These are phyloP conservation scores for Camponotus pennsylvanicus DNA, from an alignment of 1,140 invertebrate genomes.

Conservation along the genomic window DNA sequence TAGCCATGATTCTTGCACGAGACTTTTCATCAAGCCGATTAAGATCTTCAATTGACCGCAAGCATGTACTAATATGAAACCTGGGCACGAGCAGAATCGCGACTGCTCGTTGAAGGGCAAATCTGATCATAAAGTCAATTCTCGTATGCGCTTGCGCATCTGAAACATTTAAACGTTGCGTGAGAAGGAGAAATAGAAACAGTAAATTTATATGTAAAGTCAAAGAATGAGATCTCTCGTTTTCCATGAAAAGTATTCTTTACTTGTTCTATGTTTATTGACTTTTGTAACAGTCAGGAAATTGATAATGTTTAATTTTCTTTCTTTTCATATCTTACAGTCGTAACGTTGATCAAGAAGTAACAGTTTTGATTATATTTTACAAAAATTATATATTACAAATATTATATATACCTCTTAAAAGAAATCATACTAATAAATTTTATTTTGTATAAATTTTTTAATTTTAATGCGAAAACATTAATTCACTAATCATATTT, in stretches of 20 bases:
- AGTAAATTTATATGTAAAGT: slow-evolving; percentile 4
- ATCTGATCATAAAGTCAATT: not conserved
- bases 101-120: not conserved
- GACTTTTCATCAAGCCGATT: slow-evolving; percentile 8
- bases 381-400: too few relatives aligned
- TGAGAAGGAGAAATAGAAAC: slow-evolving; percentile 1
- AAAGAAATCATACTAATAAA: not conserved
- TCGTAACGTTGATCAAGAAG: not conserved
- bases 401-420: not conserved
- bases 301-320: slow-evolving; percentile 10
- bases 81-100: slow-evolving; percentile 12
- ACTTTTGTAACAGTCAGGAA: slow-evolving; percentile 17
- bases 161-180: slow-evolving; percentile 31
- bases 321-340: slow-evolving; percentile 18
- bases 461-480: too few relatives aligned
- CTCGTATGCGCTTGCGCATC: slow-evolving; percentile 14
- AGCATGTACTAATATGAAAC: slow-evolving; percentile 4
- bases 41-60: slow-evolving; percentile 41
- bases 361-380: slow-evolving; percentile 14
- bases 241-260: slow-evolving; percentile 36
- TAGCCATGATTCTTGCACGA: not conserved
- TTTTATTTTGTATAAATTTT: too few relatives aligned
- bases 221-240: not conserved
- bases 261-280: slow-evolving; percentile 10
- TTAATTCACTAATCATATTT: too few relatives aligned